Percentiles rank a stretch among this genome's conserved stretches.
phyloP scores from a whole-genome alignment of 2,797 vertebrate species.

The Pogoniulus pusillus region DNA sequence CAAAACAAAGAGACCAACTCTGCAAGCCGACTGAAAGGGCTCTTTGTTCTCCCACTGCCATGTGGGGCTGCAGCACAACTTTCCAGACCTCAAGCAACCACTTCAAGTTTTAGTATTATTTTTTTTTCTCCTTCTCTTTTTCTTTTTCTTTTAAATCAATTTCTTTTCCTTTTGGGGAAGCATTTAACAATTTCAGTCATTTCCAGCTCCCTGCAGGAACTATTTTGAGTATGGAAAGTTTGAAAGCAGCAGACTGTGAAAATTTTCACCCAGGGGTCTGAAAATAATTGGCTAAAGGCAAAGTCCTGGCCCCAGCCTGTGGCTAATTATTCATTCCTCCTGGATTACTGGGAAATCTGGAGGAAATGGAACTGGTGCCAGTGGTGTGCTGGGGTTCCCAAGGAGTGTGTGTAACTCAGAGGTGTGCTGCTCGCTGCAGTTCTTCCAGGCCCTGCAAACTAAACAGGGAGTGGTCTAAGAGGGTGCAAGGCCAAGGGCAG shows the following conservation, averaged over 20 bases:
- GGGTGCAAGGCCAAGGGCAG: too few species aligned
- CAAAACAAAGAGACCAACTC: neutral
- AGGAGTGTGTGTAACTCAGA: fast-evolving
- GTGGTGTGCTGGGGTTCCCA: neutral
- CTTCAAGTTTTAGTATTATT: neutral
- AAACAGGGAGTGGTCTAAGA: neutral
- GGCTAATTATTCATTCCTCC: neutral
- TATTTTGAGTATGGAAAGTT: neutral
- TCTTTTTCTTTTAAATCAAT: too few species aligned
- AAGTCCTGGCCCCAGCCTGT: neutral
- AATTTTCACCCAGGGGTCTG: neutral
- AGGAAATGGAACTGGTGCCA: neutral
- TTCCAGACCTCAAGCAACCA: slow-evolving; percentile 22
- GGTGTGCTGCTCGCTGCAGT: neutral
- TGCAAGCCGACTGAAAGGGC: slow-evolving; percentile 9
- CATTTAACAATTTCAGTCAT: neutral
- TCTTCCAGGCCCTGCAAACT: neutral
- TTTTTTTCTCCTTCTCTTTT: too few species aligned
- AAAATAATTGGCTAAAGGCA: neutral
- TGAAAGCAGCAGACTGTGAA: neutral
- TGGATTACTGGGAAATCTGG: neutral
- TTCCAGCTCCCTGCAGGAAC: neutral
- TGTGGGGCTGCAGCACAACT: neutral
- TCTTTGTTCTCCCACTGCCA: slow-evolving; percentile 44
- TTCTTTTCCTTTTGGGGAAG: too few species aligned